Evolutionary conservation across 2,797 vertebrate species (phyloP).

Genomic region (Pampus argenteus): DNA sequence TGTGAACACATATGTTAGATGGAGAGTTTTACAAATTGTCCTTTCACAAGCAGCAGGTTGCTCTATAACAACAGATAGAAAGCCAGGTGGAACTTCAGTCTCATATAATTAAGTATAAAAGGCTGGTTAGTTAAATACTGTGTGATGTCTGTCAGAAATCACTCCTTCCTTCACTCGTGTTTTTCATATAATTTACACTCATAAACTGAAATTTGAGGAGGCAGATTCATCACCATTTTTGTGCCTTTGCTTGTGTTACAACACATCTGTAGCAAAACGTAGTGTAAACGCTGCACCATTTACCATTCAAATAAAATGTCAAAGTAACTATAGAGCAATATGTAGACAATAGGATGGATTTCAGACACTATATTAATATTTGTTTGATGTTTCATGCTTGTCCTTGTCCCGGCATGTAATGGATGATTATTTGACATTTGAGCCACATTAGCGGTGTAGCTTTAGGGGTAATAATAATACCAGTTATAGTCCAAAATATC

Average conservation of each 20-base stretch:
- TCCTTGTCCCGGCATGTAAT: not conserved
- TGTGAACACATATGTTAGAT: conserved; percentile 46
- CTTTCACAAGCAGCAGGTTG: conserved; percentile 48
- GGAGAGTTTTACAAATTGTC: conserved; percentile 38
- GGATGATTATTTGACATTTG: not conserved
- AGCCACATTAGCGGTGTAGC: not conserved
- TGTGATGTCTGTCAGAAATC: conserved; percentile 34
- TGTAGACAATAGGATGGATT: not conserved
- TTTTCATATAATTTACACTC: conserved; percentile 28
- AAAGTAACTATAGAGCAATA: not conserved
- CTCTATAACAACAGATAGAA: conserved; percentile 21
- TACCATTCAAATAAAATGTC: not conserved
- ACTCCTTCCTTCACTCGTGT: conserved; percentile 19
- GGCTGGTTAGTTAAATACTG: conserved; percentile 33
- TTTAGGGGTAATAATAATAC: not conserved
- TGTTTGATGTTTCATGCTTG: not conserved
- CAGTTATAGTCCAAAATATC: not conserved
- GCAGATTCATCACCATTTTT: not conserved
- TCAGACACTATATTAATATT: not conserved
- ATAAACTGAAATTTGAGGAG: conserved; percentile 1
- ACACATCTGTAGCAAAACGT: not conserved
- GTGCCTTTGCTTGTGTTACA: not conserved
- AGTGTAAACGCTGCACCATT: not conserved
- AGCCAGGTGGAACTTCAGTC: conserved; percentile 35
- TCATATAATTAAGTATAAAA: conserved; percentile 46